These are phyloP conservation scores for Prosapia bicincta DNA, from an alignment of 2,888 invertebrate genomes.

Conservation along the genomic window DNA sequence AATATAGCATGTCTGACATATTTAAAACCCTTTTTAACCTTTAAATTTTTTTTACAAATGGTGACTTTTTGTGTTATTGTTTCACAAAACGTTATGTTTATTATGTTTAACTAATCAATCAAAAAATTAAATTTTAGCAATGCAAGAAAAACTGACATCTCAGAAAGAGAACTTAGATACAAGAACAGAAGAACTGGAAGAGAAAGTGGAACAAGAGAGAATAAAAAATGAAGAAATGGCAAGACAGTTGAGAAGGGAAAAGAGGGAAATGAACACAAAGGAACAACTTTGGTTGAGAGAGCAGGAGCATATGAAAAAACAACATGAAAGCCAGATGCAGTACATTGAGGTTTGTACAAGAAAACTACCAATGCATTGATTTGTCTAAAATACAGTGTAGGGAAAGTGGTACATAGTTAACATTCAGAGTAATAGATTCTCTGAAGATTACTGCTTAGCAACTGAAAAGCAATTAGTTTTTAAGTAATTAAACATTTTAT, in stretches of 20 bases:
- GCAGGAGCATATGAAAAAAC: constrained; percentile 7
- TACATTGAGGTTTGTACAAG: constrained; percentile 1
- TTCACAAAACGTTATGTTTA: too few species aligned
- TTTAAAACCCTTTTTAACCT: too few species aligned
- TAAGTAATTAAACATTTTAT: too few species aligned
- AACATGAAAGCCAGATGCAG: constrained; percentile 4
- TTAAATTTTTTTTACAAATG: too few species aligned
- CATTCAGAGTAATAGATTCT: too few species aligned
- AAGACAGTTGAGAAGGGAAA: constrained; percentile 10
- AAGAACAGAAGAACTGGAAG: constrained; percentile 4
- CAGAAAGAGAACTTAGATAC: background rate
- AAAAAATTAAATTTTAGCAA: background rate
- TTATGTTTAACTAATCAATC: background rate
- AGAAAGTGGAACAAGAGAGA: constrained; percentile 7
- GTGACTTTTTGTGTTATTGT: too few species aligned
- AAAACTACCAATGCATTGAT: too few species aligned
- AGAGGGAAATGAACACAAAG: constrained; percentile 8
- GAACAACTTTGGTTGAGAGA: constrained; percentile 12
- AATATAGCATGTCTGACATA: too few species aligned
- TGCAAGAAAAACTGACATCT: constrained; percentile 6
- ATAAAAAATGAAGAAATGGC: constrained; percentile 10
- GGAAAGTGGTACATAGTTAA: too few species aligned
- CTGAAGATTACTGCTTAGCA: too few species aligned
- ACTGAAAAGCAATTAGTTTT: too few species aligned
- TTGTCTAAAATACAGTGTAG: too few species aligned